Conservation (phyloP, 2,113 vertebrate genomes). For the Speoplatyrhinus poulsoni region DNA sequence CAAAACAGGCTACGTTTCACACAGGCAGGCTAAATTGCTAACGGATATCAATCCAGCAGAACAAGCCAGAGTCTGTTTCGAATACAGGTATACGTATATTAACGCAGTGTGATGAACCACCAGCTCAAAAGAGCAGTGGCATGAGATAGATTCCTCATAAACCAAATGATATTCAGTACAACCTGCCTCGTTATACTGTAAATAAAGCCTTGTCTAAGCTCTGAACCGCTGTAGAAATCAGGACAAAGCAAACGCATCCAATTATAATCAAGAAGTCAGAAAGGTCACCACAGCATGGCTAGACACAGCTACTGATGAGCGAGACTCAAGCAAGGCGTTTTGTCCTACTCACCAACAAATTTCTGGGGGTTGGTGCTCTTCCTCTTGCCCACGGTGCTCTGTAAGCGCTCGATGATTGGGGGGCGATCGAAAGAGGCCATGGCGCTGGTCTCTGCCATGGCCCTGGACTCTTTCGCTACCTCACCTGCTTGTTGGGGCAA, state of each 20-base stretch:
- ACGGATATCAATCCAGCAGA: background rate
- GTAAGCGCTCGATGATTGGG: slow-evolving; percentile 95
- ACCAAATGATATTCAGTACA: background rate
- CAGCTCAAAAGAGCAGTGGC: background rate
- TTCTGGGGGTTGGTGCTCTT: slow-evolving; percentile 99
- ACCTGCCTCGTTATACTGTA: background rate
- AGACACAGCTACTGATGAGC: background rate
- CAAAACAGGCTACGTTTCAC: background rate
- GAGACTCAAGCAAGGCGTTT: background rate
- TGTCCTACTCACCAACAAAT: slow-evolving; percentile 91
- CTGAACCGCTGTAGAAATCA: background rate
- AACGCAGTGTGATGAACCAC: background rate
- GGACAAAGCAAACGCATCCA: background rate
- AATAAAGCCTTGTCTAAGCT: too few relatives aligned
- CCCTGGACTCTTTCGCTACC: slow-evolving; percentile 86
- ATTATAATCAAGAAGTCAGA: too few relatives aligned
- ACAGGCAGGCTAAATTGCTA: background rate
- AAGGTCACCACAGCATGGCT: too few relatives aligned
- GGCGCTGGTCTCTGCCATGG: slow-evolving; percentile 85
- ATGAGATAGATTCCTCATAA: background rate
- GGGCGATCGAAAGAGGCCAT: slow-evolving; percentile 92
- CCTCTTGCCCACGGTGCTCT: slow-evolving; percentile 94
- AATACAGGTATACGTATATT: background rate
- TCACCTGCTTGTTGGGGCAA: slow-evolving; percentile 81
- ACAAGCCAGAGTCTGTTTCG: background rate